phyloP scores from a whole-genome alignment of 1,140 invertebrate genomes.

The Danaus melanippus region DNA sequence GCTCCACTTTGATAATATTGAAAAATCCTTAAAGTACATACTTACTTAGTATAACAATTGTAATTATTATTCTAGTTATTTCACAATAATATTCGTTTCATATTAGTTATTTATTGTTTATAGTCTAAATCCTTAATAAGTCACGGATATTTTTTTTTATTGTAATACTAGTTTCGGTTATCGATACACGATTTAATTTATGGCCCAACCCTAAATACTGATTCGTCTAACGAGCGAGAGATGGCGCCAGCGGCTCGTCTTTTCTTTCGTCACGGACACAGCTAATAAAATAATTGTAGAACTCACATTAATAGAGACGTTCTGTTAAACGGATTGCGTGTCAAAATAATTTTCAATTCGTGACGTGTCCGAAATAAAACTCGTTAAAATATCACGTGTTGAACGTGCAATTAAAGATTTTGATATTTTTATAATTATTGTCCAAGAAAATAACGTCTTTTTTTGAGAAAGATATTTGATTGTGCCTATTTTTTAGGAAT shows the following conservation, averaged over 20 bases:
- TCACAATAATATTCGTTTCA: too few relatives aligned
- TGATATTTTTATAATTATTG: slow-evolving; percentile 1
- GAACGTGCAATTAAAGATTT: slow-evolving; percentile 10
- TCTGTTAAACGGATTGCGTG: slow-evolving; percentile 30
- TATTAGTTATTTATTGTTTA: too few relatives aligned
- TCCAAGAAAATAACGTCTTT: not conserved
- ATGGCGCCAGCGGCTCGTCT: slow-evolving; percentile 48
- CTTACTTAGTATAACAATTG: too few relatives aligned
- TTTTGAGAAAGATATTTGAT: too few relatives aligned
- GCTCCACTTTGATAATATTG: slow-evolving; percentile 18
- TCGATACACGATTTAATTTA: slow-evolving; percentile 19
- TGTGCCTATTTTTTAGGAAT: too few relatives aligned
- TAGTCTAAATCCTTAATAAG: too few relatives aligned
- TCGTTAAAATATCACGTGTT: slow-evolving; percentile 15
- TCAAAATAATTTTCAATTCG: slow-evolving; percentile 35
- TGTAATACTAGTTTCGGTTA: slow-evolving; percentile 8
- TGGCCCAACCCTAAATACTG: slow-evolving; percentile 15
- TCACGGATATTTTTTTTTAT: too few relatives aligned
- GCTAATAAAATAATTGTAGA: slow-evolving; percentile 42
- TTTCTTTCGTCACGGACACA: slow-evolving; percentile 42
- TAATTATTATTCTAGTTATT: too few relatives aligned
- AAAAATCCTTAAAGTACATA: not conserved
- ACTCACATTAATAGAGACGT: slow-evolving; percentile 43
- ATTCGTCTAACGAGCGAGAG: slow-evolving; percentile 33
- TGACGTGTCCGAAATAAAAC: slow-evolving; percentile 17